Evolutionary conservation across 1,140 invertebrate genomes (phyloP), one percentile per base, ranked within the genome.

Genomic region (Coboldia fuscipes): DNA sequence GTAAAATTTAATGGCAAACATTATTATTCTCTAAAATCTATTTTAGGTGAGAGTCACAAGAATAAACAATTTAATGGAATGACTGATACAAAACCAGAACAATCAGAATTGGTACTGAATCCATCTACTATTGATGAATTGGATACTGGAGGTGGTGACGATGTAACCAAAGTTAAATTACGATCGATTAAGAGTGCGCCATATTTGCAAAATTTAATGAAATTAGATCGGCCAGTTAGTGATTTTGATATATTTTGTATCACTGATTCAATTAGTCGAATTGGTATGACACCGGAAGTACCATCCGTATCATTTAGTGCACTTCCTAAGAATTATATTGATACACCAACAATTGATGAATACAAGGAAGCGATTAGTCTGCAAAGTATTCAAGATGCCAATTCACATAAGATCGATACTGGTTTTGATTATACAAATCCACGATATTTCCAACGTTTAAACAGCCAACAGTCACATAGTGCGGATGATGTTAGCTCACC

Each of bases 201-300:
- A 2, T 49, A 54, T 29, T 49, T 55, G 37, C 37, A 48, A 31
- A 15, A 16, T 2, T n/a, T n/a, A n/a, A n/a, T n/a, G n/a, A n/a
- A n/a, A n/a, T n/a, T n/a, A n/a, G 19, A 20, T 32, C 35, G 43
- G 14, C 42, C 48, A n/a, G 42, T 42, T 28, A 53, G 48, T 32
- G 51, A 55, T 29, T 54, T 41, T 6, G 51, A 55, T 17, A 55
- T 55, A 13, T 55, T 55, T 24, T 36, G 48, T 2, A 55, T 55
- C 3, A 16, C 19, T 4, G 19, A 14, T 14, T 50, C 50, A 5
- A 9, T 9, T 16, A 47, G 42, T 18, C 47, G 46, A 26, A 53
- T 55, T 6, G 53, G 51, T 35, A 55, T 55, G 52, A 55, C 52
- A 7, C 52, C 52, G 2, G 52, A 55, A 42, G 49, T 55, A 8